Conservation (phyloP, 92 coral and sea anemone species). For the Porites divaricata region DNA sequence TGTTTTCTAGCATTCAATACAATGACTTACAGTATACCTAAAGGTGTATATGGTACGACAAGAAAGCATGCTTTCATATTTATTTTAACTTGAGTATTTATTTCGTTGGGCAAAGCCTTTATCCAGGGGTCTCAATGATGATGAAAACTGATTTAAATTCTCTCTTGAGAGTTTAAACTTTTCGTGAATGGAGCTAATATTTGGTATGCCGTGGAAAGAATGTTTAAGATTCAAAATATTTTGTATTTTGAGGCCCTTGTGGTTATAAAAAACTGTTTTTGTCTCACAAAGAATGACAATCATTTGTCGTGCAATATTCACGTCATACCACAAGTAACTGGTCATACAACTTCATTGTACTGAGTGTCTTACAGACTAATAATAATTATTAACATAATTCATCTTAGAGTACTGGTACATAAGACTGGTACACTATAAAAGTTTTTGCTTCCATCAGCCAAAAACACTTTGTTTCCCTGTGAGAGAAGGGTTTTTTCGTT, state of each 20-base stretch:
- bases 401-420: neutral
- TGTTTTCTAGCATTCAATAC: neutral
- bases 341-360: neutral
- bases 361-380: neutral
- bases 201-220: neutral
- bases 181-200: slow-evolving; percentile 1
- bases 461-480: no score
- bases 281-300: slow-evolving; percentile 2
- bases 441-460: no score
- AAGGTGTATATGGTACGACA: neutral
- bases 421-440: neutral
- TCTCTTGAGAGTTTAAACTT: neutral
- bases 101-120: neutral
- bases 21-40: neutral
- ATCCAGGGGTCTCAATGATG: neutral
- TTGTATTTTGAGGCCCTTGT: slow-evolving; percentile 4
- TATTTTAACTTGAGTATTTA: no score
- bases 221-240: neutral
- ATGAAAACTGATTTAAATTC: neutral
- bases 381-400: no score
- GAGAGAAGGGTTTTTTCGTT: no score
- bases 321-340: no score
- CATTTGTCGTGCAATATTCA: slow-evolving; percentile 12
- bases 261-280: neutral
- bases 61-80: neutral